phyloP scores from a whole-genome alignment of 2,113 vertebrate genomes.

The Leptocoma aspasia region DNA sequence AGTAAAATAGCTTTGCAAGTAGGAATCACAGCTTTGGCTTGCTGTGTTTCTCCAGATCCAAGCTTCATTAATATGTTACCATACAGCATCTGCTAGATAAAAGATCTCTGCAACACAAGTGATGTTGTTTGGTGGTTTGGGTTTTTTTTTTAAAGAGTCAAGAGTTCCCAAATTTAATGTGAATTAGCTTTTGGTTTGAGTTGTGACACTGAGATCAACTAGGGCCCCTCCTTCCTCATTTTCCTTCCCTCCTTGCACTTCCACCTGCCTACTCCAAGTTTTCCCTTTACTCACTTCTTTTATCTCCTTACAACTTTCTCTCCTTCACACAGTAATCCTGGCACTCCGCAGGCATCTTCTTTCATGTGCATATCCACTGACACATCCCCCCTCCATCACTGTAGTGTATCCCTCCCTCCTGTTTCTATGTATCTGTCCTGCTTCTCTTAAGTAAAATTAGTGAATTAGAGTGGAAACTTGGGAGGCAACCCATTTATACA shows the following conservation, averaged over 20 bases:
- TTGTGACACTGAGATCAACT: not conserved
- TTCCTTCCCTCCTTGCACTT: not conserved
- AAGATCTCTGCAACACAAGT: not conserved
- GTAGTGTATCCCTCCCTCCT: not conserved
- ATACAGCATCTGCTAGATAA: not conserved
- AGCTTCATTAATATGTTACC: not conserved
- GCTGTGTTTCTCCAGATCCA: not conserved
- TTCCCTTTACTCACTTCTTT: not conserved
- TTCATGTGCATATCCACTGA: not conserved
- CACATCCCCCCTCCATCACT: not conserved
- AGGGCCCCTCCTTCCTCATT: not conserved
- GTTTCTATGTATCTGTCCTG: not conserved
- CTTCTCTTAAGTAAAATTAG: not conserved
- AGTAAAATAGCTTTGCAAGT: not conserved
- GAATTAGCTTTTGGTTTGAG: not conserved
- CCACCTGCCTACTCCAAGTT: not conserved
- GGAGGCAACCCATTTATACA: not conserved
- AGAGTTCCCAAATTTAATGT: not conserved
- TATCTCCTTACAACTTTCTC: not conserved
- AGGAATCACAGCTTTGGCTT: not conserved
- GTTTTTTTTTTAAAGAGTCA: not conserved
- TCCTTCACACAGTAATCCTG: not conserved
- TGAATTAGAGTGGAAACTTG: not conserved
- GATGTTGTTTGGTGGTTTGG: not conserved
- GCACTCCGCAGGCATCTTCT: not conserved